Evolutionary conservation across 2,797 vertebrate genomes (phyloP).

Genomic region (Periophthalmus magnuspinnatus): DNA sequence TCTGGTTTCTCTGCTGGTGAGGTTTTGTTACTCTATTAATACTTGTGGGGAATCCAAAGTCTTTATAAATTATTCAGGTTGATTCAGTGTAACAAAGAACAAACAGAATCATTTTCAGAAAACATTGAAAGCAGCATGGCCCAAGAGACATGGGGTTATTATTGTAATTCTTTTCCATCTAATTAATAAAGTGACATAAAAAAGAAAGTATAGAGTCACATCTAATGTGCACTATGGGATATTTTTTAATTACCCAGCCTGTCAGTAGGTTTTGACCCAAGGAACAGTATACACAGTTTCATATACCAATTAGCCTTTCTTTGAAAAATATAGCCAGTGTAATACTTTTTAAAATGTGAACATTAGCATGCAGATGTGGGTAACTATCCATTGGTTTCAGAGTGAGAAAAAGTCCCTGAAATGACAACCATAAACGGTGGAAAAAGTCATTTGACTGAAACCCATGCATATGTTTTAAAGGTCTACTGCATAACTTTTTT

Average conservation of each 20-base stretch:
- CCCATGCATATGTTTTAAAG: too few relatives aligned
- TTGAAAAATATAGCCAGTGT: too few relatives aligned
- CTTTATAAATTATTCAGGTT: conserved; percentile 40
- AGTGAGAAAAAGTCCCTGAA: neutral
- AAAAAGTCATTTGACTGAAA: neutral
- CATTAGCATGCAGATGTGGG: neutral
- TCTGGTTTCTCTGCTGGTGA: conserved; percentile 26
- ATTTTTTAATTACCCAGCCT: too few relatives aligned
- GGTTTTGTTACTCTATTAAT: conserved; percentile 19
- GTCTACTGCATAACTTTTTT: too few relatives aligned
- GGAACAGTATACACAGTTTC: too few relatives aligned
- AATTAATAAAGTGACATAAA: neutral
- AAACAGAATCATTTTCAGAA: conserved; percentile 35
- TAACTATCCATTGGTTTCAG: neutral
- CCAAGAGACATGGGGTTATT: neutral
- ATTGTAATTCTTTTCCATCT: neutral
- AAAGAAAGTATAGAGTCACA: too few relatives aligned
- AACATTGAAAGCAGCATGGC: conserved; percentile 19
- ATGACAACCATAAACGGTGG: neutral
- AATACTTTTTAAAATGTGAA: neutral
- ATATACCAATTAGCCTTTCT: too few relatives aligned
- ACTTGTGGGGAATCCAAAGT: conserved; percentile 10
- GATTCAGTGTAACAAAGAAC: conserved; percentile 18
- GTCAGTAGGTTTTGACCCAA: too few relatives aligned
- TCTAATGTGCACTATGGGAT: neutral